Percentiles rank a stretch among this genome's conserved stretches.
phyloP scores from a whole-genome alignment of 2,797 vertebrate genomes.

The Taeniopygia guttata region DNA sequence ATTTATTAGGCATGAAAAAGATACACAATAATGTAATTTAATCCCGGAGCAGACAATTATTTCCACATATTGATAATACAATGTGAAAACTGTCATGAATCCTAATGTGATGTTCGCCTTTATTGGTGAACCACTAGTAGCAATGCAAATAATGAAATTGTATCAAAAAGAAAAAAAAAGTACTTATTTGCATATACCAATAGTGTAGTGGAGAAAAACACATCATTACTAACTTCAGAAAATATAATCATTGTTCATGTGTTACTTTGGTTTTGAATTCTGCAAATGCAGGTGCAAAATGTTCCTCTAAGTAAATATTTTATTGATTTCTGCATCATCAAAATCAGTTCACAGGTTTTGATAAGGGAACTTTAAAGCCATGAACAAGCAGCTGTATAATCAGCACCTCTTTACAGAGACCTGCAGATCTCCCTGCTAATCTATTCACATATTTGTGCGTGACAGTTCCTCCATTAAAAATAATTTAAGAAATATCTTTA shows the following conservation, averaged over 20 bases:
- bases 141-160: conserved; percentile 99
- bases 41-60: conserved; percentile 99
- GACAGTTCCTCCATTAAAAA: conserved; percentile 31
- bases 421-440: conserved; percentile 23
- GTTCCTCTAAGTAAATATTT: conserved; percentile 47
- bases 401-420: not conserved
- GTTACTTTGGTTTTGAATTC: conserved; percentile 43
- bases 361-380: conserved; percentile 22
- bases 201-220: conserved; percentile 69
- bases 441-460: conserved; percentile 41
- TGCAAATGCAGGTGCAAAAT: conserved; percentile 29
- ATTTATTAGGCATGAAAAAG: conserved; percentile 99
- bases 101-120: conserved; percentile 99
- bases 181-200: conserved; percentile 95
- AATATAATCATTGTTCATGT: conserved; percentile 28
- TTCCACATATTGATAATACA: conserved; percentile 99
- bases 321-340: conserved; percentile 39
- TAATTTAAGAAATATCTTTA: conserved; percentile 24
- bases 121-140: conserved; percentile 94
- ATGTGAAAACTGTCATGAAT: conserved; percentile 99
- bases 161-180: conserved; percentile 84
- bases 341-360: conserved; percentile 39
- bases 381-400: not conserved
- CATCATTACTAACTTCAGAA: conserved; percentile 65
- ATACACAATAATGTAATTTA: conserved; percentile 99